Evolutionary conservation across 2,888 invertebrate genomes (phyloP), one percentile per base, ranked within the genome.

Genomic region (Acanthopleura granulata): DNA sequence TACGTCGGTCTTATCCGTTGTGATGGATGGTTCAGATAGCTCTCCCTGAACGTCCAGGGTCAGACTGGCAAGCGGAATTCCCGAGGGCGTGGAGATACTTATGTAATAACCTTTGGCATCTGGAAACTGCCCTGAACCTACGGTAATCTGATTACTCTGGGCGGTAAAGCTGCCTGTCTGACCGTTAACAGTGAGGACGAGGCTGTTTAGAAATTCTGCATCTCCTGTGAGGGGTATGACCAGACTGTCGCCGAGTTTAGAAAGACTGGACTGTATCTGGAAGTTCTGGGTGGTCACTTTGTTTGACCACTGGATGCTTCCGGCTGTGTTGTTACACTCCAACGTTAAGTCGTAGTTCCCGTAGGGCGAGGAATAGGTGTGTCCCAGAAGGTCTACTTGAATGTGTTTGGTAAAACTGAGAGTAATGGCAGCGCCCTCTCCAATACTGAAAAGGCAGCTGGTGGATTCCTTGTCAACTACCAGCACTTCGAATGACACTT

Each of bases 361-460:
- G 22, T 22, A 29, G 18, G 29, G 51, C 1, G 6, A 1, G 25
- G 49, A 49, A 25, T 72, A 72, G 57, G 50, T 69, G 9, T 76
- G 70, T 3, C 73, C 74, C 6, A 78, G 72, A 15, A 71, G 73
- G 11, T 71, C 75, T 69, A 80, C 78, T 16, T 79, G 72, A 0
- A 84, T 50, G 0, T 75, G 76, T 70, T 84, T 82, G 74, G 82
- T 83, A 73, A 73, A 79, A n/a, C 77, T 29, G 16, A 27, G 16
- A 4, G n/a, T 3, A 22, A 22, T 4, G 49, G 40, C 40, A 49
- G 3, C 29, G 3, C 76, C 80, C 61, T 86, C 85, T 0, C 83
- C 84, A 72, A 80, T 83, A 12, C 72, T 69, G 9, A 87, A n/a
- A 1, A 69, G 62, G 76, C 88, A 87, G 15, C 73, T 77, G 6